Evolutionary conservation across 2,113 vertebrate genomes (phyloP).

Genomic region (Atractosteus spatula): DNA sequence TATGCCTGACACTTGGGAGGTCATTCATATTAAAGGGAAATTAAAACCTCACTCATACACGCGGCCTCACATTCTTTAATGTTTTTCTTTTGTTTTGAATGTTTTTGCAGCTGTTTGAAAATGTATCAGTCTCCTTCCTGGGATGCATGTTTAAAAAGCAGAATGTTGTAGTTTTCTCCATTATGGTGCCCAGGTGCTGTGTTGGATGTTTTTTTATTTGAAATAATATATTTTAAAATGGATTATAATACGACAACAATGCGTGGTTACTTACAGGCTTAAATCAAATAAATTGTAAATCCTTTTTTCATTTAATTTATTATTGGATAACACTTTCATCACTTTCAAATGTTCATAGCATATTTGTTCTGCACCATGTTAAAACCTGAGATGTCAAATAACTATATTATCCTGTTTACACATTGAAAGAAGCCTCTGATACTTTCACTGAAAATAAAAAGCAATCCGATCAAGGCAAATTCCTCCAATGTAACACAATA

Average conservation of each 20-base stretch:
- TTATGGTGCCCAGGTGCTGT: conserved; percentile 17
- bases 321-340: too few species aligned
- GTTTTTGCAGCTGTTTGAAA: conserved; percentile 53
- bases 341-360: too few species aligned
- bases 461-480: neutral
- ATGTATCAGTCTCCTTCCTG: conserved; percentile 27
- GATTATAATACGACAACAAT: too few species aligned
- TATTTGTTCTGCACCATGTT: too few species aligned
- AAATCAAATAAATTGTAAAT: too few species aligned
- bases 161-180: conserved; percentile 22
- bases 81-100: conserved; percentile 32
- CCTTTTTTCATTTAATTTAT: too few species aligned
- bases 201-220: neutral
- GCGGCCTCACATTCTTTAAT: too few species aligned
- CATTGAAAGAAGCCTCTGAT: too few species aligned
- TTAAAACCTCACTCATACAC: conserved; percentile 26
- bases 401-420: too few species aligned
- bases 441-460: neutral
- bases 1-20: conserved; percentile 46
- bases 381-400: too few species aligned
- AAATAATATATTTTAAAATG: conserved; percentile 12
- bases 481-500: neutral
- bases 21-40: conserved; percentile 39
- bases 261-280: too few species aligned
- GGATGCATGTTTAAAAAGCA: conserved; percentile 37